A percentile compares a stretch with the other conserved stretches of the same genome.
These are phyloP conservation scores for Pristionchus arcanus DNA, from an alignment of 2,888 invertebrate genomes.

Conservation along the genomic window DNA sequence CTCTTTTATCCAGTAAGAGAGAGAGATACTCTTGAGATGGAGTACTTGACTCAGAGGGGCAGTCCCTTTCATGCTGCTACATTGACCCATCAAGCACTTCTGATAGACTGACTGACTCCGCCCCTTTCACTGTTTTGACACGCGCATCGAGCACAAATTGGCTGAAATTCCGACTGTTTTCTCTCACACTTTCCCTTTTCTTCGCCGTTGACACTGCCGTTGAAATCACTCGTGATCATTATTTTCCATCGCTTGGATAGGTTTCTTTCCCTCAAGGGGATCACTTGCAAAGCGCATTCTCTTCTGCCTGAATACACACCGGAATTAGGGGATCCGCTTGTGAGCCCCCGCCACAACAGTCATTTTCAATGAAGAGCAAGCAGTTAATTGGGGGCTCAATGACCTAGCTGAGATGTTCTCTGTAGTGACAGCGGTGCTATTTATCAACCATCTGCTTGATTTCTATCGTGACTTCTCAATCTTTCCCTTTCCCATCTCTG, in stretches of 20 bases:
- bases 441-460: conserved; percentile 11
- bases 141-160: background rate
- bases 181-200: background rate
- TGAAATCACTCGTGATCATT: background rate
- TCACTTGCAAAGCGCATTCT: conserved; percentile 26
- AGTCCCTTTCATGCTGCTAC: background rate
- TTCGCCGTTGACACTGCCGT: background rate
- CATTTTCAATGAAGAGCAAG: background rate
- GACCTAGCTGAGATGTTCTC: background rate
- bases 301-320: background rate
- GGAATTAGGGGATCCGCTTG: conserved; percentile 7
- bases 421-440: background rate
- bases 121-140: background rate
- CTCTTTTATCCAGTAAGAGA: conserved; percentile 35
- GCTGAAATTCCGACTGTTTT: conserved; percentile 21
- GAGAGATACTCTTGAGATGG: conserved; percentile 36
- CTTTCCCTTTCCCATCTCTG: conserved; percentile 4
- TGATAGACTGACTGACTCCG: background rate
- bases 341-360: background rate
- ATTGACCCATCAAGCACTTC: background rate
- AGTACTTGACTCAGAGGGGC: conserved; percentile 20
- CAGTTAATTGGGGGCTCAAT: conserved; percentile 3
- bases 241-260: background rate
- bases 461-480: background rate
- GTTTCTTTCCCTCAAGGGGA: background rate